These are phyloP conservation scores for Harpagifer antarcticus DNA, from an alignment of 2,797 vertebrate species.

Conservation along the genomic window DNA sequence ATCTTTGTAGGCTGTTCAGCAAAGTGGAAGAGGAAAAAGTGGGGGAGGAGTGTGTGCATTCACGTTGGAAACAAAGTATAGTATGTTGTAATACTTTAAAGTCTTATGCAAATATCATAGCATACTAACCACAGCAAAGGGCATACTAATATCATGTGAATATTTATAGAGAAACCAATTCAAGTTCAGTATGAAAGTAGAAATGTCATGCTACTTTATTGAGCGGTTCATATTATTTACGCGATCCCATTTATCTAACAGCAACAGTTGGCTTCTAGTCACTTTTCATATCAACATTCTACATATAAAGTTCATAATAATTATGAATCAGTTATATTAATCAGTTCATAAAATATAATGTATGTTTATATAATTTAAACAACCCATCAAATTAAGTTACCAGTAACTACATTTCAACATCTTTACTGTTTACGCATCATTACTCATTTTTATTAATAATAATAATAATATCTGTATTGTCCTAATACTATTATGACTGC, in stretches of 20 bases:
- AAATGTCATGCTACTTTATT: neutral
- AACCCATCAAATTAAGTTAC: neutral
- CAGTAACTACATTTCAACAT: neutral
- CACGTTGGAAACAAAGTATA: neutral
- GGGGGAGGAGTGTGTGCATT: slow-evolving; percentile 40
- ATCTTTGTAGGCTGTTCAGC: slow-evolving; percentile 65
- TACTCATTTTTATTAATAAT: too few species aligned
- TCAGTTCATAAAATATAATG: slow-evolving; percentile 2
- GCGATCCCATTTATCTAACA: neutral
- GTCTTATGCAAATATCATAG: neutral
- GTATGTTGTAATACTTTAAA: neutral
- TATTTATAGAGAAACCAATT: neutral
- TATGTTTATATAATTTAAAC: neutral
- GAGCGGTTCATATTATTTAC: neutral
- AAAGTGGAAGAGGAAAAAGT: slow-evolving; percentile 62
- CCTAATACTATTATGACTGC: too few species aligned
- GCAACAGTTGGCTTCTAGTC: neutral
- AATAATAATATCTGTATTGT: neutral
- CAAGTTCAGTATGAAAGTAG: too few species aligned
- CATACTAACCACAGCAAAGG: neutral
- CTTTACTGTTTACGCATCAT: neutral
- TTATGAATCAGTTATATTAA: too few species aligned
- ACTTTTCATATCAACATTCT: neutral
- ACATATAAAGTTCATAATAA: neutral
- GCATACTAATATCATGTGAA: neutral